Conservation (phyloP, 2,888 invertebrate genomes). For the Pelosia muscerda region DNA sequence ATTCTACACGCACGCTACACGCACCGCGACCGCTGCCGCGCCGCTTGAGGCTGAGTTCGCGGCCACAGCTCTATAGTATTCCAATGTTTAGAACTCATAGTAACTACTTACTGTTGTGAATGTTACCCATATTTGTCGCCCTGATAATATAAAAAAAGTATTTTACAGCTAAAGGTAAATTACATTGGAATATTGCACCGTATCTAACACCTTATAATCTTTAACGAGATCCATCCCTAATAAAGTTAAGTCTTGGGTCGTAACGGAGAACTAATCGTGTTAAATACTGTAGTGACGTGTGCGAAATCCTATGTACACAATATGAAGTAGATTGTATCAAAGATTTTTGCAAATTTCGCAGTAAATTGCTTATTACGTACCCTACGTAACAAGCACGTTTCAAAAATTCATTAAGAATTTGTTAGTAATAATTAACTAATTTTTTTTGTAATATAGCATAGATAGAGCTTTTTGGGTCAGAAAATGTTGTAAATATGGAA, state of each 20-base stretch:
- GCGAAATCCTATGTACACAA: slow-evolving; percentile 33
- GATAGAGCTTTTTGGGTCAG: no score
- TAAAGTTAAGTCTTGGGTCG: slow-evolving; percentile 41
- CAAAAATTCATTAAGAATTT: no score
- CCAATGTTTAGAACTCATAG: not conserved
- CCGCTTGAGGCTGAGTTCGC: no score
- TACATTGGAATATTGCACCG: slow-evolving; percentile 8
- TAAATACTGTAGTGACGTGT: slow-evolving; percentile 23
- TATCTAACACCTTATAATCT: slow-evolving; percentile 28
- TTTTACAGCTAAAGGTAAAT: not conserved
- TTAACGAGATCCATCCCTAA: slow-evolving; percentile 44
- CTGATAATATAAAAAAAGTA: not conserved
- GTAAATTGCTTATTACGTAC: not conserved
- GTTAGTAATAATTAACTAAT: not conserved
- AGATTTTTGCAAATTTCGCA: not conserved
- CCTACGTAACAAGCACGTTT: no score
- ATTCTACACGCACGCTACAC: no score
- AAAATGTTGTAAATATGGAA: no score
- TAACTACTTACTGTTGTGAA: not conserved
- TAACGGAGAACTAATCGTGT: slow-evolving; percentile 48
- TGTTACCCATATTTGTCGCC: not conserved
- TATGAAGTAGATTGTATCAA: slow-evolving; percentile 20
- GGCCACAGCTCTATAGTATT: no score
- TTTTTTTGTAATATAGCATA: no score
- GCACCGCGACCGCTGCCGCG: no score